Conservation (phyloP, 2,888 invertebrate genomes). For the Hirtodrosophila duncani region DNA sequence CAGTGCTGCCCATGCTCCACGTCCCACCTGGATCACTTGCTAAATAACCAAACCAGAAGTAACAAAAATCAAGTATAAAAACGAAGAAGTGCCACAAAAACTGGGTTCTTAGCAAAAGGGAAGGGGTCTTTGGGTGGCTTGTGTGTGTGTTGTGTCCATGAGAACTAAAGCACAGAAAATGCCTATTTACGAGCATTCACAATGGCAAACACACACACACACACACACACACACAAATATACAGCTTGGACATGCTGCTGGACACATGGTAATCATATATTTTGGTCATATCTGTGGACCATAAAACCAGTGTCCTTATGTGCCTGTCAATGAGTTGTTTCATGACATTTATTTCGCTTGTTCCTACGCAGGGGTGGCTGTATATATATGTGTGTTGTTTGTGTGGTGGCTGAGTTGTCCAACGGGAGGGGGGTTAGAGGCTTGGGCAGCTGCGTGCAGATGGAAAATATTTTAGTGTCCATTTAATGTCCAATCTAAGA, state of each 20-base stretch:
- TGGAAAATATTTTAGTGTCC: slow-evolving; percentile 77
- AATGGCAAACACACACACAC: too few relatives aligned
- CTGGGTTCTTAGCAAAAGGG: slow-evolving; percentile 26
- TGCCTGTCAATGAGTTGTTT: slow-evolving; percentile 77
- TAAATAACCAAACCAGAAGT: slow-evolving; percentile 56
- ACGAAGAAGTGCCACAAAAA: slow-evolving; percentile 29
- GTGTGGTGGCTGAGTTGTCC: not conserved
- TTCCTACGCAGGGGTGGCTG: slow-evolving; percentile 28
- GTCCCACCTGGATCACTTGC: slow-evolving; percentile 76
- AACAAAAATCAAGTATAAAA: slow-evolving; percentile 52
- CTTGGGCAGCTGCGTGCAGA: slow-evolving; percentile 72
- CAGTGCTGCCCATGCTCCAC: slow-evolving; percentile 6
- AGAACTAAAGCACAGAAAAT: slow-evolving; percentile 70
- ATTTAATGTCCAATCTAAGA: slow-evolving; percentile 77
- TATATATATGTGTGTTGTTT: slow-evolving; percentile 11
- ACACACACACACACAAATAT: too few relatives aligned
- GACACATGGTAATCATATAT: slow-evolving; percentile 78
- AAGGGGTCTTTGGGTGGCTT: slow-evolving; percentile 1
- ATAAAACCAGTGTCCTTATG: slow-evolving; percentile 78
- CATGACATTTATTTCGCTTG: slow-evolving; percentile 76
- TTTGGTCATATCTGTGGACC: slow-evolving; percentile 77
- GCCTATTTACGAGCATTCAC: slow-evolving; percentile 76
- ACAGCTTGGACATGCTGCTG: slow-evolving; percentile 65
- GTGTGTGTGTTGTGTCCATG: slow-evolving; percentile 30
- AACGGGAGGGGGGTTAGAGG: not conserved